These are phyloP conservation scores for Callithrix jacchus DNA, from an alignment of 2,113 vertebrate genomes.

Conservation along the genomic window DNA sequence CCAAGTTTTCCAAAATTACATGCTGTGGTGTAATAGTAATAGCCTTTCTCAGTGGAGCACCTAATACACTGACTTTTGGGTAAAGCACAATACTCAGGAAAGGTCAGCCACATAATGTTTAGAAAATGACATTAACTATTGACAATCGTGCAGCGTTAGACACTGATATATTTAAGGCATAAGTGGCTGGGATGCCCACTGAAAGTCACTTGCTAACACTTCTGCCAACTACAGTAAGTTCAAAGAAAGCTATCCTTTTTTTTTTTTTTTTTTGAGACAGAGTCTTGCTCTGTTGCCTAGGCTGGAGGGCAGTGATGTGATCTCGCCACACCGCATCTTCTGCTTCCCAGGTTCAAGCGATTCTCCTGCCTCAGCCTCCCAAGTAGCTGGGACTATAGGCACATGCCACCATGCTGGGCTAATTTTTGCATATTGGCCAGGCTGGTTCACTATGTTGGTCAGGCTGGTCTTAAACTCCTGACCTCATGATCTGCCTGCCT, in stretches of 20 bases:
- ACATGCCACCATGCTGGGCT: too few species aligned
- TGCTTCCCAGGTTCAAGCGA: too few species aligned
- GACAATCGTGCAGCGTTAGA: neutral
- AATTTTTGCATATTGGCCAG: too few species aligned
- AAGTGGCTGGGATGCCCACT: neutral
- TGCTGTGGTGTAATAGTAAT: neutral
- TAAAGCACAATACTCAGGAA: neutral
- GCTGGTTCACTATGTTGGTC: too few species aligned
- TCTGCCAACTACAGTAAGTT: neutral
- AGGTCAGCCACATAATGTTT: neutral
- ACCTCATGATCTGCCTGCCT: too few species aligned
- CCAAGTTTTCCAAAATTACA: neutral
- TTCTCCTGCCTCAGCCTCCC: too few species aligned
- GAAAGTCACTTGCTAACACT: neutral
- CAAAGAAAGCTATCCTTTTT: neutral
- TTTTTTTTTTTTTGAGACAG: too few species aligned
- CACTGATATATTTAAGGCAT: neutral
- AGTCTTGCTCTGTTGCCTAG: too few species aligned
- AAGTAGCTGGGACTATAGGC: too few species aligned
- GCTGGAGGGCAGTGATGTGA: too few species aligned
- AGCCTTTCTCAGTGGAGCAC: neutral
- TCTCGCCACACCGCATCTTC: too few species aligned
- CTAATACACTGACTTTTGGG: neutral
- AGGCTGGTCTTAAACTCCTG: too few species aligned
- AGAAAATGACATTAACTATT: neutral